phyloP scores from a whole-genome alignment of 2,797 vertebrate species.

The Craterocephalus amniculus region DNA sequence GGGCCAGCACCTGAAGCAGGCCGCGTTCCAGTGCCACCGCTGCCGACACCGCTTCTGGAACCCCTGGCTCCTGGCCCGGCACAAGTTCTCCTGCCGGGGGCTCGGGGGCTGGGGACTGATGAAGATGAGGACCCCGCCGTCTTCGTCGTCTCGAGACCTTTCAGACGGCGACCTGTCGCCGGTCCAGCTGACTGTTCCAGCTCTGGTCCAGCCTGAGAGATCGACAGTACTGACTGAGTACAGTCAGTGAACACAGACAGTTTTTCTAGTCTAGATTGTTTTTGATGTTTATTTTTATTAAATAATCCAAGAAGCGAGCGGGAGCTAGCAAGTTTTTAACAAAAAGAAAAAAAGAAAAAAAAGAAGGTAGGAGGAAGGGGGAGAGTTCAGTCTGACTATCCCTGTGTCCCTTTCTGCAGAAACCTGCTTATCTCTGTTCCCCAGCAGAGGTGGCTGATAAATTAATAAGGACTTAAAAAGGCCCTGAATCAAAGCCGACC shows the following conservation, averaged over 20 bases:
- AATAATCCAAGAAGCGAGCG: constrained; percentile 63
- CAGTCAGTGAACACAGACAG: constrained; percentile 69
- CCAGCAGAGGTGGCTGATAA: constrained; percentile 52
- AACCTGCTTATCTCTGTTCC: constrained; percentile 28
- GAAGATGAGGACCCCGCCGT: constrained; percentile 50
- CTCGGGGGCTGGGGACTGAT: constrained; percentile 60
- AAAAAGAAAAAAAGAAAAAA: constrained; percentile 35
- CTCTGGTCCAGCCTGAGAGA: constrained; percentile 74
- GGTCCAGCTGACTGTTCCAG: constrained; percentile 47
- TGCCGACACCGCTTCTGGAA: constrained; percentile 85
- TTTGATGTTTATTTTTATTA: constrained; percentile 71
- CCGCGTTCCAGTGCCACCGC: constrained; percentile 79
- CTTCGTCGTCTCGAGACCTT: constrained; percentile 3
- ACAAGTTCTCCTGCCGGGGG: constrained; percentile 79
- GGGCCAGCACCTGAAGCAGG: constrained; percentile 77
- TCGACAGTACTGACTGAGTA: constrained; percentile 79
- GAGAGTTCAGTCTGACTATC: constrained; percentile 51
- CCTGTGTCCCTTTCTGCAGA: constrained; percentile 2
- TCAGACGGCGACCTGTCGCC: constrained; percentile 50
- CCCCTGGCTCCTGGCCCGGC: constrained; percentile 74
- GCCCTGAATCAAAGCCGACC: constrained; percentile 68
- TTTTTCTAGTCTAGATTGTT: constrained; percentile 76
- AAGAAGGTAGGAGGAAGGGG: constrained; percentile 11
- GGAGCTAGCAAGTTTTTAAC: constrained; percentile 72
- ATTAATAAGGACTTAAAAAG: constrained; percentile 72